Base-by-base conservation (phyloP, 1,140 invertebrate genomes). In the Anthonomus grandis region DNA sequence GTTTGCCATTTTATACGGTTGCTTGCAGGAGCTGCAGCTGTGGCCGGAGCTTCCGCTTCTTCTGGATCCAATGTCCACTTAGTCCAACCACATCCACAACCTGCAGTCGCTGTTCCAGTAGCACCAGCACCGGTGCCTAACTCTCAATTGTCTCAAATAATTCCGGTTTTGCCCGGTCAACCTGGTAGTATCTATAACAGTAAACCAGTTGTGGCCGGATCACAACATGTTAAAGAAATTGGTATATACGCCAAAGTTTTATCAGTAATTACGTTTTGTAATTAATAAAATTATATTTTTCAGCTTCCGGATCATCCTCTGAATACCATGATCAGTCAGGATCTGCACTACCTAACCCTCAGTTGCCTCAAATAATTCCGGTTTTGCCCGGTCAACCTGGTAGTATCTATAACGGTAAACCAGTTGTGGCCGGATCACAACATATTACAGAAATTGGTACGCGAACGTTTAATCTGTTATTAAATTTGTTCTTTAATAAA, bases 151-250 rank as follows among this genome's bases (percentile, higher is more conserved):
- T n/a, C 44, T 13, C 36, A 22, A 13, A 42, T 46, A 15, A 41
- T 57, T 21, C 3, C 24, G 10, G 34, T 31, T 5, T 27, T 62
- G 5, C 60, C 60, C 21, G 60, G 60, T 21, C 44, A 55, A 23
- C 45, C 50, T 44, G 60, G 55, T 45, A 58, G 49, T 50, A 62
- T 62, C 13, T 39, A 62, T 18, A 47, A 55, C n/a, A 62, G 60
- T 31, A 62, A 59, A 44, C 57, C 57, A 22, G 57, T 31, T 9
- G n/a, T 23, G 10, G 31, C 19, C 23, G 45, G n/a, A n/a, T 19
- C 8, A 24, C 15, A 17, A n/a, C 39, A 23, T 27, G n/a, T 6
- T 3, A n/a, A n/a, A n/a, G n/a, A n/a, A n/a, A n/a, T n/a, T n/a
- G n/a, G n/a, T n/a, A n/a, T 15, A 18, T 13, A 13, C 25, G 13